Conservation (phyloP, 2,888 invertebrate genomes). For the Nemotelus nigrinus region DNA sequence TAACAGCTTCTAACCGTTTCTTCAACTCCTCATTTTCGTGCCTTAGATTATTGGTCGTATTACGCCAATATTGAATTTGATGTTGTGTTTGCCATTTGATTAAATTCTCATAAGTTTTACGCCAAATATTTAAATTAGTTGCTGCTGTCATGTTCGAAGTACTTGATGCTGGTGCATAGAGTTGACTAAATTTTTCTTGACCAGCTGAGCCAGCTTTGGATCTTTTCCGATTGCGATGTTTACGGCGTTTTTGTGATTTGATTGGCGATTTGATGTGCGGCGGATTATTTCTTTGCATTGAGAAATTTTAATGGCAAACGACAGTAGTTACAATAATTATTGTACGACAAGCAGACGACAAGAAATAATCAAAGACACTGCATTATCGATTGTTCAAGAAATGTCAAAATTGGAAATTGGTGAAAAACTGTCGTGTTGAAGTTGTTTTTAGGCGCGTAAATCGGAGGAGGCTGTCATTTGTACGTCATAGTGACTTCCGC, state of each 20-base stretch:
- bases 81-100: constrained; percentile 46
- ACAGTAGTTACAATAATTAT: too few relatives aligned
- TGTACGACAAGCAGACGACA: too few relatives aligned
- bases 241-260: constrained; percentile 19
- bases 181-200: neutral
- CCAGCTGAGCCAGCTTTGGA: neutral
- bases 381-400: too few relatives aligned
- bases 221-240: neutral
- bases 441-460: too few relatives aligned
- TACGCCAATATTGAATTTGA: constrained; percentile 44
- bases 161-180: neutral
- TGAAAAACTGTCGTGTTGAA: too few relatives aligned
- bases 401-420: too few relatives aligned
- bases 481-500: too few relatives aligned
- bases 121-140: constrained; percentile 40
- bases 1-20: constrained; percentile 11
- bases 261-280: neutral
- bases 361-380: too few relatives aligned
- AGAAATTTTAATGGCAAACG: too few relatives aligned
- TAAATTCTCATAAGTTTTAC: constrained; percentile 46
- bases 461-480: too few relatives aligned
- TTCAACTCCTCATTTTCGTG: constrained; percentile 39
- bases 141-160: neutral
- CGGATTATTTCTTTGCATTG: constrained; percentile 5
- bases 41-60: constrained; percentile 31